A percentile compares a stretch with the other conserved stretches of the same genome.
Evolutionary conservation across 1,140 invertebrate genomes (phyloP).

Genomic region (Euschistus heros): DNA sequence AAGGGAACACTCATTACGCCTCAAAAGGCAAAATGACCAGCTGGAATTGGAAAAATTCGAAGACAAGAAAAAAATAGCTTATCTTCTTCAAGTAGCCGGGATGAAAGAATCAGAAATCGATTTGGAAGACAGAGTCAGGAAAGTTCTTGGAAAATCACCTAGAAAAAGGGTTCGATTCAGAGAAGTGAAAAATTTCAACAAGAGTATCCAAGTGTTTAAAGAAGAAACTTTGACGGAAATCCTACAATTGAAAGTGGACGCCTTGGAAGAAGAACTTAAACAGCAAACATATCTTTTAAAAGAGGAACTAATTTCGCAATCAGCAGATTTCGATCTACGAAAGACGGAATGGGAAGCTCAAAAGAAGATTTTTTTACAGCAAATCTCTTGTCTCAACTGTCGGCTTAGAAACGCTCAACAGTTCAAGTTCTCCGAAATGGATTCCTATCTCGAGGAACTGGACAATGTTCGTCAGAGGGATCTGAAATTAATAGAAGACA

Average conservation of each 20-base stretch:
- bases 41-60: conserved; percentile 19
- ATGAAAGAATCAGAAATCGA: conserved; percentile 16
- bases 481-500: conserved; percentile 20
- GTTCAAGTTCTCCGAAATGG: conserved; percentile 16
- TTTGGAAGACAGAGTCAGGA: background rate
- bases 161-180: conserved; percentile 13
- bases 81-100: conserved; percentile 14
- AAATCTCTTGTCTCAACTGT: conserved; percentile 21
- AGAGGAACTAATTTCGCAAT: conserved; percentile 21
- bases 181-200: conserved; percentile 15
- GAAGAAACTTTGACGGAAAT: conserved; percentile 9
- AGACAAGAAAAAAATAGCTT: conserved; percentile 19
- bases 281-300: conserved; percentile 20
- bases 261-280: conserved; percentile 19
- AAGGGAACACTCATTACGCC: conserved; percentile 23
- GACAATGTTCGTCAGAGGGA: conserved; percentile 19
- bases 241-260: conserved; percentile 14
- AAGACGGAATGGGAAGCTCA: conserved; percentile 19
- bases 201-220: conserved; percentile 12
- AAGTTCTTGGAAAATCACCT: background rate
- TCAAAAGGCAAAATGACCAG: conserved; percentile 25
- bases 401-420: conserved; percentile 14
- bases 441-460: conserved; percentile 8
- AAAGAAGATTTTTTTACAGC: conserved; percentile 13
- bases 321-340: conserved; percentile 21